Evolutionary conservation across 2,113 vertebrate genomes (phyloP).

Genomic region (Grus americana): DNA sequence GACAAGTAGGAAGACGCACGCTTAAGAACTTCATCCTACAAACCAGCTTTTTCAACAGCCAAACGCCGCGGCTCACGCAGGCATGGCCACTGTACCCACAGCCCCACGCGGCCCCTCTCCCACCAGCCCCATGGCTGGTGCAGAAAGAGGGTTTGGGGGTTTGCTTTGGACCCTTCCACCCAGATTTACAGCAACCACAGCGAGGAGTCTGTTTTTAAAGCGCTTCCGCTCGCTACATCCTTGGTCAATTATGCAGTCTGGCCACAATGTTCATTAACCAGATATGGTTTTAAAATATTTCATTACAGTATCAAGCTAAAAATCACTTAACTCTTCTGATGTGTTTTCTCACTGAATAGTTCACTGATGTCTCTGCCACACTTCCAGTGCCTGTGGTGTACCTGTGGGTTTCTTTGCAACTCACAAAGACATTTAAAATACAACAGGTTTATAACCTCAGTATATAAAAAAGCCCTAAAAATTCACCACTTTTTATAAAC

Average conservation of each 20-base stretch:
- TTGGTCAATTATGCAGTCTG: neutral
- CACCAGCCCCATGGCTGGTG: neutral
- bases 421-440: neutral
- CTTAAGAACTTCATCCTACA: neutral
- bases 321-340: neutral
- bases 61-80: accelerated
- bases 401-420: neutral
- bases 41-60: neutral
- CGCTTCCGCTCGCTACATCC: neutral
- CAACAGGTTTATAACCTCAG: neutral
- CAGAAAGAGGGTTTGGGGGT: neutral
- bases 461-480: neutral
- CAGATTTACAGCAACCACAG: neutral
- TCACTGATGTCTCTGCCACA: neutral
- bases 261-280: neutral
- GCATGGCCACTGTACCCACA: neutral
- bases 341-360: neutral
- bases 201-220: neutral
- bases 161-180: neutral
- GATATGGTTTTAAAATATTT: neutral
- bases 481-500: neutral
- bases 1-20: neutral
- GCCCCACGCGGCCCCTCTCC: neutral
- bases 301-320: neutral
- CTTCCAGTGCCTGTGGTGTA: neutral